These are phyloP conservation scores for Lagenorhynchus albirostris DNA, from an alignment of 2,113 vertebrate species.

Conservation along the genomic window DNA sequence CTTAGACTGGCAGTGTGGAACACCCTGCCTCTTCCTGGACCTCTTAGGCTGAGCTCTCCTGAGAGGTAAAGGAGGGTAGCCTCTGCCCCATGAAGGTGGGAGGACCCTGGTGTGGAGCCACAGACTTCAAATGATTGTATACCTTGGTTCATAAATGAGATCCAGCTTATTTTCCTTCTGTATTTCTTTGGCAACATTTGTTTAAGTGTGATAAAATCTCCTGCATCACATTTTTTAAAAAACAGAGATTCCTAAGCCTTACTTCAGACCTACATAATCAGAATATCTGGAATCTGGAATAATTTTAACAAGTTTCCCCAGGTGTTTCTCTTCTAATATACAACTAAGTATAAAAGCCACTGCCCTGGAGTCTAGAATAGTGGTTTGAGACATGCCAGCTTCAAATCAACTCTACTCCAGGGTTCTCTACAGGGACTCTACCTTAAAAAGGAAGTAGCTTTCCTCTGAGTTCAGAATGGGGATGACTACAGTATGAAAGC, in stretches of 20 bases:
- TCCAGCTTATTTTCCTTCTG: background rate
- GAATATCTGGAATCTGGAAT: background rate
- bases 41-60: background rate
- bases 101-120: background rate
- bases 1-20: background rate
- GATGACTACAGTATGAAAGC: background rate
- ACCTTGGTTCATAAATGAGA: background rate
- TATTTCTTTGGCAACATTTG: background rate
- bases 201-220: background rate
- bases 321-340: background rate
- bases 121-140: background rate
- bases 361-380: background rate
- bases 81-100: background rate
- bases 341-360: background rate
- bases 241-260: background rate
- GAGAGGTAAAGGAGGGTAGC: background rate
- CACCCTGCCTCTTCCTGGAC: background rate
- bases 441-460: background rate
- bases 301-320: background rate
- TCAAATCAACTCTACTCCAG: background rate
- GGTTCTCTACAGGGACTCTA: background rate
- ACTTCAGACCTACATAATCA: background rate
- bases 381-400: background rate
- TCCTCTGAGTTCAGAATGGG: background rate
- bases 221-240: too few species aligned